Evolutionary conservation across 2,113 vertebrate genomes (phyloP).

Genomic region (Malurus elegans): DNA sequence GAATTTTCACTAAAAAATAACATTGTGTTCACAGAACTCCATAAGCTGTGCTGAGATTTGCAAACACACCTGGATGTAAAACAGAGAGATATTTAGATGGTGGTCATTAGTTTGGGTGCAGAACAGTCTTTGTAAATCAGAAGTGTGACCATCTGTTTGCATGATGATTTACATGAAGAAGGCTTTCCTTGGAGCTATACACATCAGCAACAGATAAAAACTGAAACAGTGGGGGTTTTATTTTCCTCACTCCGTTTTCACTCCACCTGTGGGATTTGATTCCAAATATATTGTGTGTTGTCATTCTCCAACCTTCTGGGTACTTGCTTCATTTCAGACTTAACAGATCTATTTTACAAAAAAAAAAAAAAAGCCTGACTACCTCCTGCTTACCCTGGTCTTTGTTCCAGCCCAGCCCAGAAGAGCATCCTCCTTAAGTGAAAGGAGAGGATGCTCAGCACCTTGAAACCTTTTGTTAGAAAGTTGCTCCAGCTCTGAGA

Average conservation of each 20-base stretch:
- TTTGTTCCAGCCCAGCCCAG: background rate
- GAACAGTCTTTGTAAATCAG: background rate
- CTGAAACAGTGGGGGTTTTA: background rate
- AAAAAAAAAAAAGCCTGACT: background rate
- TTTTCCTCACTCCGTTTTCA: background rate
- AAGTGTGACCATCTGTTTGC: background rate
- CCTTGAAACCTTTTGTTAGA: background rate
- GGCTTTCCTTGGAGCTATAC: background rate
- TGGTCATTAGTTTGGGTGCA: background rate
- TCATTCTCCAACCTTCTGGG: background rate
- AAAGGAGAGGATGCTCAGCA: background rate
- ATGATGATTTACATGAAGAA: background rate
- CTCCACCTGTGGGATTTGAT: background rate
- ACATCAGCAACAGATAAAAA: background rate
- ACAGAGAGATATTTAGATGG: background rate
- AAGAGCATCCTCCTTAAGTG: background rate
- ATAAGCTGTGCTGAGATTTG: background rate
- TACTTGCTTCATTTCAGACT: background rate
- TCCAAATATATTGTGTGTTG: background rate
- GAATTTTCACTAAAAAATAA: background rate
- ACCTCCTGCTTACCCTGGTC: background rate
- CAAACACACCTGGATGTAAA: background rate
- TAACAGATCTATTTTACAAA: background rate
- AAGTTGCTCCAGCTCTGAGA: background rate
- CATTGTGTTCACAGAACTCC: background rate